phyloP scores from a whole-genome alignment of 2,888 invertebrate species.

The Synergus laeviventris region DNA sequence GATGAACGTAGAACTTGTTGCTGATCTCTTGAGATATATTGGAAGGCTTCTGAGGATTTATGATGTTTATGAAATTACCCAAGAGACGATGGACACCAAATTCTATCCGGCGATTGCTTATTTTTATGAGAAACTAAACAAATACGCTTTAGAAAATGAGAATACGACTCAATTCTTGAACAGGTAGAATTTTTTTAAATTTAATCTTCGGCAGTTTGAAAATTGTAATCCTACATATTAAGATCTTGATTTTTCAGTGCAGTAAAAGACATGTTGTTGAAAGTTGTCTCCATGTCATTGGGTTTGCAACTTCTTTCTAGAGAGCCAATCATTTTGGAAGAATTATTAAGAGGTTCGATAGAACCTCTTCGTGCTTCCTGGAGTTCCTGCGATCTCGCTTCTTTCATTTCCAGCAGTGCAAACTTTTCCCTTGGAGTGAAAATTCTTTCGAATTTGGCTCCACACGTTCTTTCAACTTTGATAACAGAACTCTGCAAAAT shows the following conservation, averaged over 20 bases:
- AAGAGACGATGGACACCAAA: conserved; percentile 58
- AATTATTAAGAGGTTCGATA: conserved; percentile 69
- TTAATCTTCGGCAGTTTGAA: too few species aligned
- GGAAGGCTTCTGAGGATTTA: conserved; percentile 65
- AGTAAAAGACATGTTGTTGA: conserved; percentile 66
- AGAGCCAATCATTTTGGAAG: conserved; percentile 66
- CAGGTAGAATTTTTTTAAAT: conserved; percentile 58
- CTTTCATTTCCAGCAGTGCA: conserved; percentile 67
- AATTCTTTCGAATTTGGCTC: conserved; percentile 64
- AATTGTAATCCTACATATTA: too few species aligned
- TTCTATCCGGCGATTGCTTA: conserved; percentile 68
- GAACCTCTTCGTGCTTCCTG: conserved; percentile 69
- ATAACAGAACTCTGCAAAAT: conserved; percentile 64
- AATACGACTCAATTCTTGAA: conserved; percentile 69
- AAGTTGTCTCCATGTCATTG: conserved; percentile 66
- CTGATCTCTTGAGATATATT: conserved; percentile 63
- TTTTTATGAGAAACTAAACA: conserved; percentile 70
- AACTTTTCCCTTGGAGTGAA: conserved; percentile 63
- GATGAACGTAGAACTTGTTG: conserved; percentile 68
- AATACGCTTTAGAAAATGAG: conserved; percentile 70
- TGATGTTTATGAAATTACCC: conserved; percentile 63
- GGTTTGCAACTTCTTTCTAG: conserved; percentile 65
- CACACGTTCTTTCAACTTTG: conserved; percentile 69
- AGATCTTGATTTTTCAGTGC: conserved; percentile 59
- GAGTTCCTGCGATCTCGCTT: conserved; percentile 67